Base-by-base conservation (phyloP, 2,888 invertebrate species). In the Deilephila elpenor region DNA sequence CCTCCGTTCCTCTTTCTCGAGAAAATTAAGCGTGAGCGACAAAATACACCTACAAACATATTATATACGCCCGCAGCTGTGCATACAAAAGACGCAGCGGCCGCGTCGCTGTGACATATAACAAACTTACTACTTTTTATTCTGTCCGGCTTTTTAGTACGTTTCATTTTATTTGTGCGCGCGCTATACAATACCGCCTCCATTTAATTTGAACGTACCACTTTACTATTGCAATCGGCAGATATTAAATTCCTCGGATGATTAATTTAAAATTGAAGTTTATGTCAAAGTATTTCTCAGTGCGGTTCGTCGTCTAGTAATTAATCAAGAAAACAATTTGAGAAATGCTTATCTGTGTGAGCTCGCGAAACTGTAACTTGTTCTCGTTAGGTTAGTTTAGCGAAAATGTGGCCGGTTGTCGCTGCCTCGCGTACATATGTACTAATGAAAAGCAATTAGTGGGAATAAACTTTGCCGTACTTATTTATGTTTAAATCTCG, bases 321-420 rank as follows among this genome's bases (percentile, higher is more conserved):
- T 90, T 89, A 89, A 88, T 89, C 85, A 86, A 85, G 74, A 77
- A 80, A 87, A 87, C 88, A 84, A 85, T 88, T 87, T 83, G 76
- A 84, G 85, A 82, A 80, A 80, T 78, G 80, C 77, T 86, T 87
- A 87, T 87, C 84, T 86, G 78, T 77, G 84, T 80, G 84, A 86
- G 86, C 86, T 87, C 86, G 87, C 84, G 84, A 84, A 89, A 90
- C 86, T 88, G 84, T 85, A 87, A 88, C 87, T 88, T 88, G 87
- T 88, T 88, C 83, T 81, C 79, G 80, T 84, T 78, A 81, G 87
- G 84, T 87, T 86, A 80, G 84, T 84, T 85, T 80, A 80, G 78
- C 56, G 34, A 74, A 44, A 56, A 37, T 71, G 70, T 61, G 61
- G 56, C 64, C 59, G 64, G 70, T 62, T 61, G 62, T 74, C 25